Base-by-base conservation (phyloP, 1,140 invertebrate species). In the Drosophila azteca region DNA sequence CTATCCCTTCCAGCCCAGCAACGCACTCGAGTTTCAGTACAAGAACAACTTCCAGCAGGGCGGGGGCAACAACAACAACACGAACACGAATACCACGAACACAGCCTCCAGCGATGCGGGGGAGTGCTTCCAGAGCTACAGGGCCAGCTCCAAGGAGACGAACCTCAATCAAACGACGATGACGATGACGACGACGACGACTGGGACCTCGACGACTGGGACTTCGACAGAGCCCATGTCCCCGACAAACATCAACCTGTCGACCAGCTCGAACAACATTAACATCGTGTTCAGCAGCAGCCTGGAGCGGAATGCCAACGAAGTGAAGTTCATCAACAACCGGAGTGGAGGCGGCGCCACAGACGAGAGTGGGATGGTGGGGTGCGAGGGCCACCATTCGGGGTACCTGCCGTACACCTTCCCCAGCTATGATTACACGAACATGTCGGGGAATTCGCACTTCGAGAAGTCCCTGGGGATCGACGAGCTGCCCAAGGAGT, bases 261-360 rank as follows among this genome's bases (percentile, higher is more conserved):
- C 90, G 1, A 90, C 77, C 45, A 91, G 90, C 66, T 90, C 88
- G 17, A 91, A 91, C 61, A 91, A 91, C 45, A 91, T 91, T 2
- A 91, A 91, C 17, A 91, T 91, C 6, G 84, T 90, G 6, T 91
- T 91, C 29, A 83, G 71, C 65, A 70, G 61, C 73, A 79, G 71
- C 11, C 55, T 75, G 46, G 81, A 90, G 54, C 49, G 63, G 15
- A 90, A 88, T 43, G 83, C 85, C 53, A 90, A 91, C 31, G 90
- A 91, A 70, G 90, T 91, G 49, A 91, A 91, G 64, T 91, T 91
- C 44, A 91, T 91, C 13, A 91, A 91, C 44, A 91, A 87, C 22
- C 70, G 55, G 6, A 53, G 45, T 8, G 68, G 73, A 3, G 62
- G 48, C 4, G 44, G 3, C 35, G 17, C 29, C 13, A 11, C 43